These are phyloP conservation scores for Cryptophagus acutangulus DNA, from an alignment of 2,888 invertebrate species.

Conservation along the genomic window DNA sequence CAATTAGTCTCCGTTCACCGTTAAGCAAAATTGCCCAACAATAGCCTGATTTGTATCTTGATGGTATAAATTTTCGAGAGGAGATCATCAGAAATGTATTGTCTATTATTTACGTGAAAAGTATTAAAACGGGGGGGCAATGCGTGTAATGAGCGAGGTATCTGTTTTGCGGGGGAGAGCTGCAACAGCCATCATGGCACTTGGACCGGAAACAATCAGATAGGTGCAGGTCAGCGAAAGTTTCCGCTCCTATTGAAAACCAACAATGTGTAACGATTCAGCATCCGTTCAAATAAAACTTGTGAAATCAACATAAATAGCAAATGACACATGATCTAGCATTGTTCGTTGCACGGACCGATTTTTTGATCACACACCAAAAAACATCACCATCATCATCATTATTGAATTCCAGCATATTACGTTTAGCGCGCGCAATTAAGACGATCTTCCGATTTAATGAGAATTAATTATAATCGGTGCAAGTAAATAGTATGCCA, in stretches of 20 bases:
- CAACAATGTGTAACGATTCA: slow-evolving; percentile 47
- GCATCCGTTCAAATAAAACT: slow-evolving; percentile 40
- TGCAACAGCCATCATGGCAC: not conserved
- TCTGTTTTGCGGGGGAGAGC: not conserved
- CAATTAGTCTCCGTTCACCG: not conserved
- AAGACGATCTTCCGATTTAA: too few species aligned
- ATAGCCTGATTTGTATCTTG: not conserved
- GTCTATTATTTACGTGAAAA: too few species aligned
- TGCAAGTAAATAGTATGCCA: slow-evolving; percentile 33
- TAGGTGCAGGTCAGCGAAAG: slow-evolving; percentile 46
- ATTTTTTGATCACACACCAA: too few species aligned
- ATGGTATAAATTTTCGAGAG: too few species aligned
- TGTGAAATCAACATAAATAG: slow-evolving; percentile 28
- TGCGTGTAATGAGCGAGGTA: not conserved
- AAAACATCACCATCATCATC: too few species aligned
- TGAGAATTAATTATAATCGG: slow-evolving; percentile 26
- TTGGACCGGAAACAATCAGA: slow-evolving; percentile 43
- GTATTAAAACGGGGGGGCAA: not conserved
- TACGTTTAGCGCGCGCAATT: too few species aligned
- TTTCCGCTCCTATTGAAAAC: slow-evolving; percentile 48
- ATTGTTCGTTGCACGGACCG: too few species aligned
- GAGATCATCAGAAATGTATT: too few species aligned
- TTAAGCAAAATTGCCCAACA: slow-evolving; percentile 2
- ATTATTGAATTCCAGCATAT: too few species aligned
- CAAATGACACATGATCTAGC: not conserved